phyloP scores from a whole-genome alignment of 2,113 vertebrate genomes.

The Octodon degus region DNA sequence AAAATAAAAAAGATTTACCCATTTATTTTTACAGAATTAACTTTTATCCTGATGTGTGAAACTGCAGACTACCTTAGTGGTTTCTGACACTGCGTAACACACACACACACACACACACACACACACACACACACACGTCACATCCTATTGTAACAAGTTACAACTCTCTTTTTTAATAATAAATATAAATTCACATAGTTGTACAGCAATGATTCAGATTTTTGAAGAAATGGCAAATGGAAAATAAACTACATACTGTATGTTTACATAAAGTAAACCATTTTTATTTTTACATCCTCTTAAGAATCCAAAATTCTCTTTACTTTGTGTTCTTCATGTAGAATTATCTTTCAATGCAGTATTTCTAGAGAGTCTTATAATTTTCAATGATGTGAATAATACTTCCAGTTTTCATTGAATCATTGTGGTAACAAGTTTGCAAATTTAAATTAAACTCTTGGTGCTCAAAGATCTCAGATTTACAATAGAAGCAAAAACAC shows the following conservation, averaged over 20 bases:
- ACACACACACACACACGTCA: not conserved
- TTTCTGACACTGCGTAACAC: conserved; percentile 24
- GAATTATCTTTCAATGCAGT: not conserved
- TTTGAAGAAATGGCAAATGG: conserved; percentile 12
- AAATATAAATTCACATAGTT: conserved; percentile 65
- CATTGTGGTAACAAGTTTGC: not conserved
- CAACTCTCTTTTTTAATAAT: not conserved
- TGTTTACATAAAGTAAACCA: not conserved
- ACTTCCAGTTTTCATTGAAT: not conserved
- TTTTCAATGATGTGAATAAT: not conserved
- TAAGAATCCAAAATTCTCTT: not conserved
- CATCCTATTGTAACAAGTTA: conserved; percentile 29
- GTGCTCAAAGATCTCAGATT: not conserved
- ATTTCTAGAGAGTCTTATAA: not conserved
- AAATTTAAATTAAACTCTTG: conserved; percentile 37
- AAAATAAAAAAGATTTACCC: conserved; percentile 2
- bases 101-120: conserved; percentile 27
- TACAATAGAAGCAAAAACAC: not conserved
- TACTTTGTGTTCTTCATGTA: not conserved
- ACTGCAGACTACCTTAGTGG: conserved; percentile 20
- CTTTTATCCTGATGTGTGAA: conserved; percentile 49
- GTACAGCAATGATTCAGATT: not conserved
- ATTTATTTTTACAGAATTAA: conserved; percentile 64
- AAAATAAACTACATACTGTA: conserved; percentile 29
- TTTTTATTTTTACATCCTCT: conserved; percentile 3